Conservation (phyloP, 2,113 vertebrate genomes). For the Motacilla alba region DNA sequence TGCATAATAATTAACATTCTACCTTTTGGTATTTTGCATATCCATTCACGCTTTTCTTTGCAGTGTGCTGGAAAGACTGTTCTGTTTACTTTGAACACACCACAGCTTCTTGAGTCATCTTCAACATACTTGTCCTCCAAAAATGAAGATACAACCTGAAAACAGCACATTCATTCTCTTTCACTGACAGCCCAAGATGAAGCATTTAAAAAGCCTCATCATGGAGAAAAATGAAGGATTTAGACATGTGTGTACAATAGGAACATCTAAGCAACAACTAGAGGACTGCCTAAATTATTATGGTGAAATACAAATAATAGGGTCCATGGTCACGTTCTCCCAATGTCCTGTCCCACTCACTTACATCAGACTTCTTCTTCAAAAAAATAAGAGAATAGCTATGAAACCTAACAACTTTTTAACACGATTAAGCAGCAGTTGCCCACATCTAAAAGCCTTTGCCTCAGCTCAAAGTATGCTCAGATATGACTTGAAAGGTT, state of each 20-base stretch:
- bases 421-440: background rate
- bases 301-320: background rate
- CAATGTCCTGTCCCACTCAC: background rate
- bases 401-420: background rate
- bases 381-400: background rate
- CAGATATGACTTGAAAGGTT: background rate
- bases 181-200: background rate
- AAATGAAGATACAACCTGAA: conserved; percentile 88
- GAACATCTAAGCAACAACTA: background rate
- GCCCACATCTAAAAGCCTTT: background rate
- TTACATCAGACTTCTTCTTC: background rate
- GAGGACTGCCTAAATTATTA: background rate
- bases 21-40: conserved; percentile 93
- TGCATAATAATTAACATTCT: background rate
- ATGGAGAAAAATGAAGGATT: background rate
- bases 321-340: background rate
- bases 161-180: conserved; percentile 40
- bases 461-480: background rate
- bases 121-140: conserved; percentile 81
- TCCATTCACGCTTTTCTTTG: conserved; percentile 86
- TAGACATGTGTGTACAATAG: background rate
- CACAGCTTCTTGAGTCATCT: conserved; percentile 83
- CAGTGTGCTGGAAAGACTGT: conserved; percentile 80
- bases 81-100: conserved; percentile 81
- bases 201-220: background rate